Evolutionary conservation across 2,797 vertebrate genomes (phyloP).

Genomic region (Graptemys geographica): DNA sequence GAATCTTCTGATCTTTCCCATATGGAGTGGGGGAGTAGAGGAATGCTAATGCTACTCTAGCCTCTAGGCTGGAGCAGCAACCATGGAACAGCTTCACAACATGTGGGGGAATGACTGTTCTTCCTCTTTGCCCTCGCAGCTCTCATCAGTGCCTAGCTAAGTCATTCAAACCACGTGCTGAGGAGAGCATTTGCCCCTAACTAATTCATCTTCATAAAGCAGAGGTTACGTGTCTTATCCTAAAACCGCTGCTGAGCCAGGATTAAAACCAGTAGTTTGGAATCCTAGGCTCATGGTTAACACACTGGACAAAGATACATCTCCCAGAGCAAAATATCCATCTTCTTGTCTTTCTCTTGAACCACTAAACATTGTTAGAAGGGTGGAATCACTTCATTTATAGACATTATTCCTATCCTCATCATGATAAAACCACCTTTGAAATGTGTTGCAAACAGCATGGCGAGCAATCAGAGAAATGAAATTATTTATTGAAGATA

Average conservation of each 20-base stretch:
- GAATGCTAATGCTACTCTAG: not conserved
- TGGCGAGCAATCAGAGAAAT: not conserved
- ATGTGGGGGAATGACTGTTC: not conserved
- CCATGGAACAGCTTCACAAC: not conserved
- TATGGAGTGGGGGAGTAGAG: not conserved
- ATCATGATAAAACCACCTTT: not conserved
- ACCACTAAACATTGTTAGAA: not conserved
- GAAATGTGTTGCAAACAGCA: not conserved
- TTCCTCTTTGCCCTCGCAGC: not conserved
- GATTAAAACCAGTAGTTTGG: not conserved
- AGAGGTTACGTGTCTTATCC: accelerated
- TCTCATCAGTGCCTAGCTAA: not conserved
- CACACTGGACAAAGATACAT: not conserved
- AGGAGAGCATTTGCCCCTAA: not conserved
- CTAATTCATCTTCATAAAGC: not conserved
- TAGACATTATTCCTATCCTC: not conserved
- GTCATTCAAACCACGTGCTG: not conserved
- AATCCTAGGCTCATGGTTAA: not conserved
- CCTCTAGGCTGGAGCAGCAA: not conserved
- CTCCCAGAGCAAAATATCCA: not conserved
- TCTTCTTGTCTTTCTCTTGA: not conserved
- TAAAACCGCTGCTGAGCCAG: not conserved
- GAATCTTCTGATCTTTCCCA: not conserved
- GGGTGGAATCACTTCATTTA: not conserved
- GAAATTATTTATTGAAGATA: not conserved